Evolutionary conservation across 1,140 invertebrate species (phyloP).

Genomic region (Fopius arisanus): DNA sequence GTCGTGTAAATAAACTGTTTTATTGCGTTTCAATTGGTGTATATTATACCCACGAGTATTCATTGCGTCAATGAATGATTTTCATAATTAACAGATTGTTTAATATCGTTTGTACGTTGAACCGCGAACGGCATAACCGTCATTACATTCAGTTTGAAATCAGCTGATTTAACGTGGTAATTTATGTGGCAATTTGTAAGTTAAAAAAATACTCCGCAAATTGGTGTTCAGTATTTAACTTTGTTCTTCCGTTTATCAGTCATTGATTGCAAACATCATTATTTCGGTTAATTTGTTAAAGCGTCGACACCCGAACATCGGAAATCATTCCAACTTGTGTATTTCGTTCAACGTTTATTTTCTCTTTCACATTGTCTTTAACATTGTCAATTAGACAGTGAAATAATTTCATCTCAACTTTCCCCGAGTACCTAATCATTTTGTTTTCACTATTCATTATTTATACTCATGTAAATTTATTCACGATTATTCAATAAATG

Average conservation of each 20-base stretch:
- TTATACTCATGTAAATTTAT: too few species aligned
- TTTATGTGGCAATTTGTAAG: neutral
- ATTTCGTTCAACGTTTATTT: slow-evolving; percentile 12
- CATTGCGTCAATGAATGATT: slow-evolving; percentile 32
- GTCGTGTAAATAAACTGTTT: neutral
- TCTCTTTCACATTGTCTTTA: slow-evolving; percentile 42
- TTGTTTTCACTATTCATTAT: too few species aligned
- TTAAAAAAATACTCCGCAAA: neutral
- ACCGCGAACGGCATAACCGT: neutral
- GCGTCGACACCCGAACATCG: too few species aligned
- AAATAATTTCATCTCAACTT: neutral
- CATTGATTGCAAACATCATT: neutral
- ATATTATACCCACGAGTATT: neutral
- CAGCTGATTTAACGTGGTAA: too few species aligned
- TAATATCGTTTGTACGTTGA: slow-evolving; percentile 50
- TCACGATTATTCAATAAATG: too few species aligned
- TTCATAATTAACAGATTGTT: slow-evolving; percentile 63
- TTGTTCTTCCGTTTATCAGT: neutral
- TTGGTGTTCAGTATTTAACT: neutral
- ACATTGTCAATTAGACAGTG: slow-evolving; percentile 55
- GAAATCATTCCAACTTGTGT: slow-evolving; percentile 33
- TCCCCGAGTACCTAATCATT: too few species aligned
- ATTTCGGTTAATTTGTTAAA: too few species aligned
- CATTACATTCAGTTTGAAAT: neutral
- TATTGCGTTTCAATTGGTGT: neutral